Base-by-base conservation (phyloP, 2,888 invertebrate genomes). In the Leucophenga maculata region DNA sequence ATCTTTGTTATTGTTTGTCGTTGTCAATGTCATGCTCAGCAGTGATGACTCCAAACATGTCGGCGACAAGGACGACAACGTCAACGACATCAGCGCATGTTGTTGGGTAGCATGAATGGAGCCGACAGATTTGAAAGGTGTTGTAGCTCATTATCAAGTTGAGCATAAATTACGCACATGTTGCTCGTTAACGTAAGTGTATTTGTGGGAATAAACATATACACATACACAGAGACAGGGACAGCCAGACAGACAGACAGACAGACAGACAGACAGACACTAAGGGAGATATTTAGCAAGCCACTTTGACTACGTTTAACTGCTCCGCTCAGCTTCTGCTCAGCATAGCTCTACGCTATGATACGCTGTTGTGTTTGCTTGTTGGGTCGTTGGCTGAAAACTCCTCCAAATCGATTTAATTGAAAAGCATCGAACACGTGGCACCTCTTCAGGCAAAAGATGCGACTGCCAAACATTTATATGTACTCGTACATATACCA, bases 121-220 rank as follows among this genome's bases (percentile, higher is more conserved):
- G 39, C 9, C 39, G 39, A 39, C 11, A 39, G 39, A 8, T 6
- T 50, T 50, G 16, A 50, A 11, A 50, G 50, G 16, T n/a, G 50
- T n/a, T 50, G 50, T 18, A 16, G 50, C 50, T 50, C 50, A 50
- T 50, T 50, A 50, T 50, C 50, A 50, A 50, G 50, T 50, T 50
- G 50, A 18, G 50, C 50, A 50, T 50, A 50, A 50, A 50, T 50
- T 50, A n/a, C 50, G 50, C 50, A 50, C 50, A 50, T 50, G 50
- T 50, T 50, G 50, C 50, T 18, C 18, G 50, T 50, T 50, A 50
- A 18, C 50, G 50, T 50, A 18, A n/a, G 50, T 18, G 50, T 50
- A 18, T 50, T 16, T 50, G 50, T 18, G 16, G 16, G 18, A 50
- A n/a, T 50, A n/a, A 3, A 14, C 46, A 46, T 2, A 13, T n/a